A percentile compares a stretch with the other conserved stretches of the same genome.
Conservation (phyloP, 2,797 vertebrate genomes). For the Falco cherrug region DNA sequence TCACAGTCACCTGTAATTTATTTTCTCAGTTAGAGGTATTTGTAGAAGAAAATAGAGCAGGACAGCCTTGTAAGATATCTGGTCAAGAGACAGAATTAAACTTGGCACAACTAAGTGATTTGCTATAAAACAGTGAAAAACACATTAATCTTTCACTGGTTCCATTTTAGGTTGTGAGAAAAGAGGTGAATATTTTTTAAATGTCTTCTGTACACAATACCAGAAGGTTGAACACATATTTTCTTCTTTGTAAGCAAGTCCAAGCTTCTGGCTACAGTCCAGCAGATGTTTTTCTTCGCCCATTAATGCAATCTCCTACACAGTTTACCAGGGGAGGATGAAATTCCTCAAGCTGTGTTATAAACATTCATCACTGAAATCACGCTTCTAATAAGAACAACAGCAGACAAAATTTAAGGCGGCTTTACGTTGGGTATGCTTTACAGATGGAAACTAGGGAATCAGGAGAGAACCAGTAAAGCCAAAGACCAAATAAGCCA, state of each 20-base stretch:
- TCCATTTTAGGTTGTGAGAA: not conserved
- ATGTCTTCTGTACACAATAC: constrained; percentile 11
- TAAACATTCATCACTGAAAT: constrained; percentile 74
- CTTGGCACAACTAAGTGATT: constrained; percentile 4
- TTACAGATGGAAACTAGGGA: not conserved
- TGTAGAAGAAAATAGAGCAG: not conserved
- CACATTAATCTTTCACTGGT: not conserved
- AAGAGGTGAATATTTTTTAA: not conserved
- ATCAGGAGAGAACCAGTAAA: constrained; percentile 21
- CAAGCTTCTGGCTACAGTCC: constrained; percentile 67
- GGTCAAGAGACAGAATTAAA: constrained; percentile 32
- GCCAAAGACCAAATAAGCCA: constrained; percentile 26
- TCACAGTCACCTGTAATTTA: not conserved
- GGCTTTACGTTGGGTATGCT: not conserved
- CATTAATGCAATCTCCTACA: constrained; percentile 71
- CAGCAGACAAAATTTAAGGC: constrained; percentile 58
- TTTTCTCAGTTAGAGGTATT: not conserved
- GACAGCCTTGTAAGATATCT: constrained; percentile 2
- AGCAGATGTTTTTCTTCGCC: constrained; percentile 67
- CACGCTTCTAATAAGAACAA: constrained; percentile 39
- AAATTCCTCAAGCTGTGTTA: constrained; percentile 73
- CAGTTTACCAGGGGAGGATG: constrained; percentile 70
- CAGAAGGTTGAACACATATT: not conserved
- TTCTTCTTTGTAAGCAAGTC: constrained; percentile 52
- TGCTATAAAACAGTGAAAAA: constrained; percentile 13